These are phyloP conservation scores for Rattus norvegicus DNA, from an alignment of 2,113 vertebrate species.

Conservation along the genomic window GRCr8 NC_086030.1:10530001-10530500, in stretches of 20 bases:
- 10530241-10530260: accelerated
- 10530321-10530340: too few relatives aligned
- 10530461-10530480: too few relatives aligned
- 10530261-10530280: not conserved
- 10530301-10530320: not conserved
- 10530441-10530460: too few relatives aligned
- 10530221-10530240: not conserved
- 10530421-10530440: too few relatives aligned
- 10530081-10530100: not conserved
- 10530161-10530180: not conserved
- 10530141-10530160: not conserved
- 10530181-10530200: not conserved
- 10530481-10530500: too few relatives aligned
- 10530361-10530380: too few relatives aligned
- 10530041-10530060: not conserved
- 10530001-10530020: not conserved
- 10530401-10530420: too few relatives aligned
- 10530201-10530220: too few relatives aligned
- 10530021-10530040: not conserved
- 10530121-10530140: not conserved
- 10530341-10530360: too few relatives aligned
- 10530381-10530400: too few relatives aligned
- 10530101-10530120: not conserved
- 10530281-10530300: accelerated
- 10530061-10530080: not conserved